Evolutionary conservation across 1,140 invertebrate genomes (phyloP).

Genomic region (Drosophila repletoides): DNA sequence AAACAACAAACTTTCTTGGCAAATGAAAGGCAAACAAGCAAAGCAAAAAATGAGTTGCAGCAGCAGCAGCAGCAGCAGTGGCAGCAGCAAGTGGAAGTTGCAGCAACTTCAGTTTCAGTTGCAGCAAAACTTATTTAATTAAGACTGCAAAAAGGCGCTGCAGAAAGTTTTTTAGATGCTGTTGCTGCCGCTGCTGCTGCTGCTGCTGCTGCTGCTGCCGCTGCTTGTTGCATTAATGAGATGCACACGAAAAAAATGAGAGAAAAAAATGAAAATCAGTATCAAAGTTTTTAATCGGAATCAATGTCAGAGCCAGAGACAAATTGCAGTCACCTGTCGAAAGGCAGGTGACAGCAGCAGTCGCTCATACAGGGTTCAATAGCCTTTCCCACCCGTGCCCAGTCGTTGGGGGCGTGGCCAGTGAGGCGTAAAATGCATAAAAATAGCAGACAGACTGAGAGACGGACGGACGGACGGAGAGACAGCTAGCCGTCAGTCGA

Average conservation of each 20-base stretch:
- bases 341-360: slow-evolving; percentile 23
- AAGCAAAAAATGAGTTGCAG: slow-evolving; percentile 28
- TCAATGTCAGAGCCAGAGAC: slow-evolving; percentile 62
- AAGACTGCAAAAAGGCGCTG: slow-evolving; percentile 49
- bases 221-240: slow-evolving; percentile 61
- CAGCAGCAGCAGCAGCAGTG: slow-evolving; percentile 1
- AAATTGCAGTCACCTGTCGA: slow-evolving; percentile 19
- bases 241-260: slow-evolving; percentile 15
- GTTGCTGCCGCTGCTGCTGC: background rate
- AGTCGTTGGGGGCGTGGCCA: slow-evolving; percentile 40
- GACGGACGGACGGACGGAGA: too few species aligned
- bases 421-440: slow-evolving; percentile 33
- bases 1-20: slow-evolving; percentile 27
- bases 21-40: slow-evolving; percentile 38
- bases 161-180: slow-evolving; percentile 30
- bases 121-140: slow-evolving; percentile 74
- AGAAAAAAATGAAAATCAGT: slow-evolving; percentile 49
- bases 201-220: background rate
- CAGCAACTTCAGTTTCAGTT: slow-evolving; percentile 19
- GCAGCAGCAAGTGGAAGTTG: slow-evolving; percentile 23
- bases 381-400: slow-evolving; percentile 4
- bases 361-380: slow-evolving; percentile 48
- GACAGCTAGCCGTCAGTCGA: too few species aligned
- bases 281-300: slow-evolving; percentile 36
- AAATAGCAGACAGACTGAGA: slow-evolving; percentile 25